Percentiles rank a stretch among this genome's conserved stretches.
These are phyloP conservation scores for Harpagus bidentatus DNA, from an alignment of 2,113 vertebrate species.

Conservation along the genomic window DNA sequence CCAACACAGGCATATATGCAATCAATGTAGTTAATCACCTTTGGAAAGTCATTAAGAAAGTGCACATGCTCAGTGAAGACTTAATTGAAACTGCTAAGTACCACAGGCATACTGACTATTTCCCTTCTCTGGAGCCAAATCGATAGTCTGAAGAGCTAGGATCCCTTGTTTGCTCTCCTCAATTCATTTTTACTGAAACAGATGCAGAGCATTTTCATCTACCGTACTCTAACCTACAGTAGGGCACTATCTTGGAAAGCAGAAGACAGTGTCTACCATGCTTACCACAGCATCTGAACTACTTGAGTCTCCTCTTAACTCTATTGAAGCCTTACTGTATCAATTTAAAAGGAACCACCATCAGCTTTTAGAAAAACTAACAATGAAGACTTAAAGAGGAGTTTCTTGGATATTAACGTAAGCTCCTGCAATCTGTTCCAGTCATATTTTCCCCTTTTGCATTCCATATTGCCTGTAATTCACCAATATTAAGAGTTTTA, in stretches of 20 bases:
- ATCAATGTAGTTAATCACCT: not conserved
- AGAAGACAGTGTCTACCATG: not conserved
- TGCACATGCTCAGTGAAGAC: not conserved
- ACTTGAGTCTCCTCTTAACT: fast-evolving
- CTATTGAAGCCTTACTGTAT: not conserved
- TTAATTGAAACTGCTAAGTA: not conserved
- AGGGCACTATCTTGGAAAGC: no score
- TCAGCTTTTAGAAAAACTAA: not conserved
- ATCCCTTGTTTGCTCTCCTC: not conserved
- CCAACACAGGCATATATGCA: fast-evolving
- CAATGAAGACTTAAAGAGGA: not conserved
- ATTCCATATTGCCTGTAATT: not conserved
- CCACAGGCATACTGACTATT: not conserved
- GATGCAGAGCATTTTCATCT: not conserved
- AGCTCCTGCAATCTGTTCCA: not conserved
- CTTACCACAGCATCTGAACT: not conserved
- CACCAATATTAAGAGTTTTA: not conserved
- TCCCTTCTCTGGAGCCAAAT: not conserved
- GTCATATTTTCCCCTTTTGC: not conserved
- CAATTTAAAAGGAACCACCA: not conserved
- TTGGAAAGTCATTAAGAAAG: not conserved
- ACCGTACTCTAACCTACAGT: fast-evolving
- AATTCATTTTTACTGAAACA: fast-evolving
- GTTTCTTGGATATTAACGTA: not conserved
- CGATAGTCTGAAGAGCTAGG: not conserved